Evolutionary conservation across 2,113 vertebrate genomes (phyloP).

Genomic region (Oxyruncus cristatus): DNA sequence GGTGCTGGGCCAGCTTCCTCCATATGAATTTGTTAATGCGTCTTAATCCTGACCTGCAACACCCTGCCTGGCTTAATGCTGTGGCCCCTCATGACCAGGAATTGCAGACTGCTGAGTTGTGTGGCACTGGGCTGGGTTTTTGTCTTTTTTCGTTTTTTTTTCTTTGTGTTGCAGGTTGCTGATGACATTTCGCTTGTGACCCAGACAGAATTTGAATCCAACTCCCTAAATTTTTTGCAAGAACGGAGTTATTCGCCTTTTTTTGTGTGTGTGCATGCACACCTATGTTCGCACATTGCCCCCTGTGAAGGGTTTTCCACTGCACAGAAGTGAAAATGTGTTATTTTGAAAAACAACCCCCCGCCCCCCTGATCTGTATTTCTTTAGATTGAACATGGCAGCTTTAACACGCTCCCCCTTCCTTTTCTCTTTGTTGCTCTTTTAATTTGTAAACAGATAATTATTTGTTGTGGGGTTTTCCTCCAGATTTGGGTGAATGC

Average conservation of each 20-base stretch:
- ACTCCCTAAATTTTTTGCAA: not conserved
- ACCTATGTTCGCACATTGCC: not conserved
- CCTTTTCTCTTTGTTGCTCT: not conserved
- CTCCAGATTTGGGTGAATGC: not conserved
- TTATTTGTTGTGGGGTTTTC: not conserved
- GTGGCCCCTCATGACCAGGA: conserved; percentile 32
- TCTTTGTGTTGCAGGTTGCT: not conserved
- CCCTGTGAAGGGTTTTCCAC: not conserved
- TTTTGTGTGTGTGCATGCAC: not conserved
- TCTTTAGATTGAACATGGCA: not conserved
- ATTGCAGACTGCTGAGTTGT: not conserved
- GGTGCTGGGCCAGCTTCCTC: conserved; percentile 20
- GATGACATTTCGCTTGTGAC: not conserved
- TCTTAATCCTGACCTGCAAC: conserved; percentile 56
- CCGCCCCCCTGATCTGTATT: not conserved
- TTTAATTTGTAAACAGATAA: not conserved
- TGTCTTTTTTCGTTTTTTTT: not conserved
- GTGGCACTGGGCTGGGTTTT: not conserved
- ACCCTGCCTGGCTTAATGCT: conserved; percentile 10
- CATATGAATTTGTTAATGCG: conserved; percentile 35
- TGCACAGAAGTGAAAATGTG: not conserved
- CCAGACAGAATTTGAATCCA: not conserved
- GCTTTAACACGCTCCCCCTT: not conserved
- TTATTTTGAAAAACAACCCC: not conserved
- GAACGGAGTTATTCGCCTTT: not conserved